Base-by-base conservation (phyloP, 2,888 invertebrate genomes). In the Phymatocera aterrima region DNA sequence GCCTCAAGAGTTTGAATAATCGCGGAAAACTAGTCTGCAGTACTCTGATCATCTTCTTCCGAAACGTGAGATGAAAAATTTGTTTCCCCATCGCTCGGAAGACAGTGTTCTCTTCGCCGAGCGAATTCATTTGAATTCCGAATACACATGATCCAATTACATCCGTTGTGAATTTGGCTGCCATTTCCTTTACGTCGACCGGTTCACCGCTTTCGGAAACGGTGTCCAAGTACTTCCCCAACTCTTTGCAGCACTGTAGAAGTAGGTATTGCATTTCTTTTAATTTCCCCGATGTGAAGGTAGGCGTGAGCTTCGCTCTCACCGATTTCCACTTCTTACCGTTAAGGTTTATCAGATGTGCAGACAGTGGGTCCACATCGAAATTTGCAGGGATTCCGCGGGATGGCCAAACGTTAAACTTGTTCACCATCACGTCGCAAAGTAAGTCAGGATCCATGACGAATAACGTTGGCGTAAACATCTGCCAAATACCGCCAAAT, bases 271-370 rank as follows among this genome's bases (percentile, higher is more conserved):
- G 94, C 94, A 95, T 94, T 1, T 90, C 92, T 87, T 94, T 95
- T 70, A 95, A 88, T 88, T 94, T 95, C 8, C 93, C 94, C 0
- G 94, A 92, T 0, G 95, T 93, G 85, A 95, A 95, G 0, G 94
- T 92, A 0, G 95, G 94, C 0, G 94, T 93, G 84, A 95, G 88
- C 83, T 94, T 94, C 0, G 92, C 83, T n/a, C 95, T 91, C 34
- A 95, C 88, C 61, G 91, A 91, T 84, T 92, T 94, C 95, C 95
- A 95, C 75, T 92, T 91, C 10, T 92, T 89, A 0, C 93, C 94
- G 64, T 91, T 91, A 61, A 93, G 87, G 79, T 92, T 91, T 83
- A 94, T 94, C 4, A 95, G 87, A 87, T 93, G 93, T 0, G 92
- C 93, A 10, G 94, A 93, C 48, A 94, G 83, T 0, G 93, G 94